Conservation (phyloP, 1,140 invertebrate genomes). For the Nylanderia fulva region DNA sequence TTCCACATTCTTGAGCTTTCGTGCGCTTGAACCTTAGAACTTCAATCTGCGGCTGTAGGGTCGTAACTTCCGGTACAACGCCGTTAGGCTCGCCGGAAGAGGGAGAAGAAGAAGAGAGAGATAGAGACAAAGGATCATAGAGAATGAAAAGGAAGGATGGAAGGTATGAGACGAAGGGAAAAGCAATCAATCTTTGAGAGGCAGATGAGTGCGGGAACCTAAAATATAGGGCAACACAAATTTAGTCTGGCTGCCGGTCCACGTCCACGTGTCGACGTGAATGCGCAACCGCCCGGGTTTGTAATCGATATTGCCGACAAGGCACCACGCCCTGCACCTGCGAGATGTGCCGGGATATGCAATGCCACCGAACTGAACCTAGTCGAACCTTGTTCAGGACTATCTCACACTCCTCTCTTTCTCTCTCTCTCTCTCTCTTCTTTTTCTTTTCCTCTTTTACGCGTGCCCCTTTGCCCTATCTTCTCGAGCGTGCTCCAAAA, state of each 20-base stretch:
- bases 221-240: constrained; percentile 86
- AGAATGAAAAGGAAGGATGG: constrained; percentile 13
- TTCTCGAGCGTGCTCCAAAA: constrained; percentile 32
- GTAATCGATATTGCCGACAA: constrained; percentile 86
- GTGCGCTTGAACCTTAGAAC: constrained; percentile 2
- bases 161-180: constrained; percentile 69
- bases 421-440: background rate
- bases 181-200: constrained; percentile 86
- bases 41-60: constrained; percentile 25
- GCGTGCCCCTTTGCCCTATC: background rate
- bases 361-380: constrained; percentile 80
- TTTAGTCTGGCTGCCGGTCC: constrained; percentile 82
- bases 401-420: constrained; percentile 15
- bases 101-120: background rate
- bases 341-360: constrained; percentile 82
- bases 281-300: constrained; percentile 85
- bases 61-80: constrained; percentile 22
- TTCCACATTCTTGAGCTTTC: constrained; percentile 10
- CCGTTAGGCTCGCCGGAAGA: constrained; percentile 23
- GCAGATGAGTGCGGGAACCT: constrained; percentile 84
- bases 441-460: background rate
- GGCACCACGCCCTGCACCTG: constrained; percentile 86
- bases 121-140: background rate
- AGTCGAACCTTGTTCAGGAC: constrained; percentile 68
- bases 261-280: constrained; percentile 84